These are phyloP conservation scores for Tyria jacobaeae DNA, from an alignment of 2,888 invertebrate genomes.

Conservation along the genomic window DNA sequence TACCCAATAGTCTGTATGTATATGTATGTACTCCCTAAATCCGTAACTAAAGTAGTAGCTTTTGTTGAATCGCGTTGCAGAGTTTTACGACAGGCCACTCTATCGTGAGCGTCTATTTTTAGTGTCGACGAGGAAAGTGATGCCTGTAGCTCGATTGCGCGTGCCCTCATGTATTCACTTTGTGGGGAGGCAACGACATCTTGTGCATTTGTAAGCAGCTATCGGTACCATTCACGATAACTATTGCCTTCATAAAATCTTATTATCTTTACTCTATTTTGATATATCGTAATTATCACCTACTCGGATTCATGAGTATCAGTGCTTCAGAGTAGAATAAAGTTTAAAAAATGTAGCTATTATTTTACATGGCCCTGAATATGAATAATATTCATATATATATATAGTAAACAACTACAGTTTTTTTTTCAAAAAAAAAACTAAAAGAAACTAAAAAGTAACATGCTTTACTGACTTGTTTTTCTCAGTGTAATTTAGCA, in stretches of 20 bases:
- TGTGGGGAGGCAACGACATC: slow-evolving; percentile 69
- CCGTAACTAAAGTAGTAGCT: slow-evolving; percentile 37
- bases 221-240: slow-evolving; percentile 58
- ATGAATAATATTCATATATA: background rate
- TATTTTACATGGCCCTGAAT: background rate
- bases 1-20: slow-evolving; percentile 30
- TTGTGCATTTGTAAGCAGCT: slow-evolving; percentile 78
- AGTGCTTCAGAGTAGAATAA: background rate
- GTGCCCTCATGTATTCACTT: slow-evolving; percentile 74
- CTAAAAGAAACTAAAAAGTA: no score
- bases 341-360: background rate
- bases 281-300: slow-evolving; percentile 22
- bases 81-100: slow-evolving; percentile 63
- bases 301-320: background rate
- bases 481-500: background rate
- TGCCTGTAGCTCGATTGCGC: slow-evolving; percentile 72
- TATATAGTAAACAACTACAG: background rate
- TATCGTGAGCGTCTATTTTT: slow-evolving; percentile 82
- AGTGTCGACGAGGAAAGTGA: slow-evolving; percentile 78
- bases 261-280: slow-evolving; percentile 17
- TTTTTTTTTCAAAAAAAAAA: slow-evolving; percentile 2
- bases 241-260: slow-evolving; percentile 33
- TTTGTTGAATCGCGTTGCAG: slow-evolving; percentile 36
- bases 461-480: slow-evolving; percentile 10
- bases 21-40: slow-evolving; percentile 34